Base-by-base conservation (phyloP, 2,888 invertebrate species). In the Microchrysa polita region DNA sequence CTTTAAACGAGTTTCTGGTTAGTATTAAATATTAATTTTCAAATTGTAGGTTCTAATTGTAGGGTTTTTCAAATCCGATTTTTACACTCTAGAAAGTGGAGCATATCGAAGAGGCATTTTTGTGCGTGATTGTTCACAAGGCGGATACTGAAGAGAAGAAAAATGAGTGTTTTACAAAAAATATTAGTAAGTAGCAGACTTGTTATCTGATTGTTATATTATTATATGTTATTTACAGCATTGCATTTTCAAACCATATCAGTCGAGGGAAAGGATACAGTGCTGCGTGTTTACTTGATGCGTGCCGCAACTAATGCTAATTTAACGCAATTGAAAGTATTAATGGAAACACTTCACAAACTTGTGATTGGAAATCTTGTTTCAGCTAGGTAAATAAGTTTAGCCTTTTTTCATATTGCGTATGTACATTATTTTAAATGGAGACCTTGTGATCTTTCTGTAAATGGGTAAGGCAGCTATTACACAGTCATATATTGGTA, bases 51-150 rank as follows among this genome's bases (percentile, higher is more conserved):
- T 20, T 18, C 7, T 22, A 1, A 20, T 67, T 14, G 14, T 57
- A 65, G 42, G n/a, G 14, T 57, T 16, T 69, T 72, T 73, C 22
- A 18, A 20, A 52, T 40, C 4, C 42, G 16, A 0, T 23, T 23
- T 67, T 60, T 48, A 53, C 34, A 63, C 23, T 20, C 22, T 16
- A 93, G 93, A 90, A 90, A 83, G 92, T 94, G 7, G 94, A 95
- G 81, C 89, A 91, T 0, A 92, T 94, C 42, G 95, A 96, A 81
- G 94, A 95, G 83, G 94, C 95, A 0, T 96, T 97, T 81, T 93
- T 93, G 81, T 93, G 93, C 79, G 94, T 93, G 79, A 88, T 96
- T 74, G 92, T 95, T 1, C 92, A 95, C 80, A 90, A 91, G 78
- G 87, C 90, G 18, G 90, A 90, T 69, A 88, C 88, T 74, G 92